Base-by-base conservation (phyloP, 1,140 invertebrate genomes). In the Uloborus diversus region DNA sequence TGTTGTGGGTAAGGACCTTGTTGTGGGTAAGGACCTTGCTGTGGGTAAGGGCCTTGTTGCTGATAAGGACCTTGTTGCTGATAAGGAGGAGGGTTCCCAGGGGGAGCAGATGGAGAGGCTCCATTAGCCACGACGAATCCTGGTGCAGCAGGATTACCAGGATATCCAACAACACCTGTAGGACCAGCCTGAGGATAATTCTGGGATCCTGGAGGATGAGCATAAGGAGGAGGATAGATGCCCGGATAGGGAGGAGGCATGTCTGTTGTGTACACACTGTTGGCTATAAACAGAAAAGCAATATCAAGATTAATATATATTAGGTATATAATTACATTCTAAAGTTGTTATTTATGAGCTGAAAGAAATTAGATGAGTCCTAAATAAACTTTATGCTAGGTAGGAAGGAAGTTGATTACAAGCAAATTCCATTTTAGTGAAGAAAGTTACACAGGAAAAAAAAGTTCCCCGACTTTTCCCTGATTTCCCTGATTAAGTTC, bases 201-300 rank as follows among this genome's bases (percentile, higher is more conserved):
- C 20, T 49, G 37, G 9, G 64, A 25, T 80, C 59, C 81, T 35
- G 61, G 51, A 25, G 49, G 27, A 32, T 47, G 42, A 11, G 53
- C 53, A 61, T 79, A 79, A 13, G 76, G 35, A 37, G 33, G 86
- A 25, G 88, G 86, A 76, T 88, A 89, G 82, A 97, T 92, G 53
- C 96, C 96, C 56, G 96, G 95, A 88, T 98, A 98, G 0, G 96
- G 96, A 70, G 96, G 96, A n/a, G 96, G 96, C 84, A 91, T 94
- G 84, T 95, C 93, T 9, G 92, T 94, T 90, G 96, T 94, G 84
- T 91, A 99, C 4, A 99, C 95, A 53, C 91, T 91, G 85, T 95
- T 93, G 37, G 93, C 93, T 90, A 91, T 86, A 84, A 83, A 17
- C 35, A 30, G 61, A 79, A 70, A 81, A 82, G 81, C 53, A 57